Conservation (phyloP, 2,113 vertebrate genomes). For the Sander lucioperca region DNA sequence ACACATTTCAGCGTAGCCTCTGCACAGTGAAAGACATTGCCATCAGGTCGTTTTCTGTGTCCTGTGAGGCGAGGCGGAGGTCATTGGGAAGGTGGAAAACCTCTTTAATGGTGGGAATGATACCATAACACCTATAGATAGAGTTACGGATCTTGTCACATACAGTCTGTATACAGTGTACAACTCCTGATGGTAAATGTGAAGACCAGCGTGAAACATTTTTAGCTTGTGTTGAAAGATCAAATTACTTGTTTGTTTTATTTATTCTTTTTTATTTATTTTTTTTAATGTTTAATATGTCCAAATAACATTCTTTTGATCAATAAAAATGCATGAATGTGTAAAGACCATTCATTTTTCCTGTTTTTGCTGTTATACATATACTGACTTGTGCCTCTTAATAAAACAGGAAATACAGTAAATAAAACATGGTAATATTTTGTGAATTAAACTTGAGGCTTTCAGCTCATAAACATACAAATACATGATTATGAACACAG, state of each 20-base stretch:
- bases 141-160: constrained; percentile 80
- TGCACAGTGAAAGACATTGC: constrained; percentile 68
- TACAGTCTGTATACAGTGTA: constrained; percentile 56
- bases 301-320: not conserved
- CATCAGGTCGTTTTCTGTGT: constrained; percentile 79
- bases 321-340: not conserved
- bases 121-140: constrained; percentile 80
- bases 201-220: constrained; percentile 46
- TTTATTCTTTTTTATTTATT: not conserved
- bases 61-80: constrained; percentile 78
- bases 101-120: constrained; percentile 83
- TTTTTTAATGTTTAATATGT: not conserved
- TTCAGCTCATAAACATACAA: not conserved
- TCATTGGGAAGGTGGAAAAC: constrained; percentile 79
- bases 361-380: not conserved
- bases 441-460: not conserved
- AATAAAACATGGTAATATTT: not conserved
- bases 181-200: constrained; percentile 40
- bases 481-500: not conserved
- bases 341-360: not conserved
- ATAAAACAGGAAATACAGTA: not conserved
- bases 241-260: constrained; percentile 6
- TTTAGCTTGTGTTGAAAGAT: constrained; percentile 4
- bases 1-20: constrained; percentile 26
- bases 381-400: not conserved